Conservation (phyloP, 2,113 vertebrate species). For the Cheilinus undulatus region DNA sequence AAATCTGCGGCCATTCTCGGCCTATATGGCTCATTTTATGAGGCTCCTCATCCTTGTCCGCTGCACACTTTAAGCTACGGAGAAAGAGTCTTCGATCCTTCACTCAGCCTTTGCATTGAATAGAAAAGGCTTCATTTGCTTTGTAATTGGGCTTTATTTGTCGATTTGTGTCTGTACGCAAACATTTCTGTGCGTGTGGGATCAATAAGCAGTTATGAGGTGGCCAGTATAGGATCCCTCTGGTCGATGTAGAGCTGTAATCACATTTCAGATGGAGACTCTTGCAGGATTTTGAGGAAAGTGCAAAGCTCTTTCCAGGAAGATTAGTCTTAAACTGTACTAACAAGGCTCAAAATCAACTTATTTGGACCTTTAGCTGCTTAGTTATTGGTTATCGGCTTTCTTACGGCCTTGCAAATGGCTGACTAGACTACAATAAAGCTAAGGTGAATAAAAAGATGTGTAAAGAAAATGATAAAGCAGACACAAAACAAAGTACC, state of each 20-base stretch:
- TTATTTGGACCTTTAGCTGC: constrained; percentile 40
- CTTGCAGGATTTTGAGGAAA: constrained; percentile 39
- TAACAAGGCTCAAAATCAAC: constrained; percentile 45
- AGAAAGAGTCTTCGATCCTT: constrained; percentile 53
- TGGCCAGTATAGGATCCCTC: constrained; percentile 54
- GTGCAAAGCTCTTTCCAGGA: constrained; percentile 47
- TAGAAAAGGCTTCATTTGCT: constrained; percentile 70
- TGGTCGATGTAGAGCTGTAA: constrained; percentile 74
- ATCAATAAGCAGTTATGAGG: constrained; percentile 81
- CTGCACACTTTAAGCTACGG: neutral
- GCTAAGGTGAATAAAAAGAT: too few species aligned
- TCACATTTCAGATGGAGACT: constrained; percentile 69
- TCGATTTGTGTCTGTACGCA: constrained; percentile 4
- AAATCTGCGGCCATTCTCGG: constrained; percentile 1
- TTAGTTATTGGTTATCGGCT: constrained; percentile 50
- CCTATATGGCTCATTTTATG: neutral
- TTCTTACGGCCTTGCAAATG: constrained; percentile 13
- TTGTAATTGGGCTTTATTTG: constrained; percentile 60
- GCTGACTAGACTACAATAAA: too few species aligned
- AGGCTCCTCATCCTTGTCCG: constrained; percentile 2
- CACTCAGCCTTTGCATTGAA: constrained; percentile 46
- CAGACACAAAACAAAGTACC: too few species aligned
- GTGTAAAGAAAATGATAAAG: too few species aligned
- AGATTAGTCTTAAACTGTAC: constrained; percentile 22
- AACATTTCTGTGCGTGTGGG: constrained; percentile 34